Evolutionary conservation across 2,797 vertebrate species (phyloP).

Genomic region (Mastacembelus armatus): DNA sequence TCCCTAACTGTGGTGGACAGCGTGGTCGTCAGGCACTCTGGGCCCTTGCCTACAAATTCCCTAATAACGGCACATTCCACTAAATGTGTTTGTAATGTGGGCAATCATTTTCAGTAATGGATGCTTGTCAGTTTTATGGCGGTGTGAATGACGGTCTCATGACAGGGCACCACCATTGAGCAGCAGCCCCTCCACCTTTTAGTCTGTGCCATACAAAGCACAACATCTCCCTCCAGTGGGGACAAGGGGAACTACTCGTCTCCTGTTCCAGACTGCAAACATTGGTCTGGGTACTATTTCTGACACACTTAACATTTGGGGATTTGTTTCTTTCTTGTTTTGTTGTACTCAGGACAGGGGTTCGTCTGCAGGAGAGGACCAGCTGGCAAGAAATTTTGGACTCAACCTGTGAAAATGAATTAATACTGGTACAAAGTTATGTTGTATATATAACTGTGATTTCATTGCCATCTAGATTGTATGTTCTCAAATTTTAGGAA

Average conservation of each 20-base stretch:
- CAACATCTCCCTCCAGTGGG: slow-evolving; percentile 83
- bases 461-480: too few relatives aligned
- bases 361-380: not conserved
- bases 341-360: not conserved
- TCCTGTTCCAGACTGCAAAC: not conserved
- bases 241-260: not conserved
- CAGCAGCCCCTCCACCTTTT: slow-evolving; percentile 59
- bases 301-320: too few relatives aligned
- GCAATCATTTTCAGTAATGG: slow-evolving; percentile 91
- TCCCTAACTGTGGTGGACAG: slow-evolving; percentile 81
- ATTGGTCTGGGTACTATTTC: too few relatives aligned
- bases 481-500: not conserved
- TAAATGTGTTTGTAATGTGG: slow-evolving; percentile 91
- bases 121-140: slow-evolving; percentile 90
- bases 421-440: too few relatives aligned
- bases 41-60: slow-evolving; percentile 87
- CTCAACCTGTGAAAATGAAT: too few relatives aligned
- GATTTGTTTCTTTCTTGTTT: not conserved
- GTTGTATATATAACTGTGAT: too few relatives aligned
- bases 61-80: slow-evolving; percentile 89
- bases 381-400: fast-evolving
- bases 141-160: slow-evolving; percentile 84
- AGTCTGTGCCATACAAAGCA: slow-evolving; percentile 9
- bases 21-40: slow-evolving; percentile 81
- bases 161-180: slow-evolving; percentile 81